Percentiles rank a stretch among this genome's conserved stretches.
phyloP scores from a whole-genome alignment of 2,888 invertebrate genomes.

The Malthinus seriepunctatus region DNA sequence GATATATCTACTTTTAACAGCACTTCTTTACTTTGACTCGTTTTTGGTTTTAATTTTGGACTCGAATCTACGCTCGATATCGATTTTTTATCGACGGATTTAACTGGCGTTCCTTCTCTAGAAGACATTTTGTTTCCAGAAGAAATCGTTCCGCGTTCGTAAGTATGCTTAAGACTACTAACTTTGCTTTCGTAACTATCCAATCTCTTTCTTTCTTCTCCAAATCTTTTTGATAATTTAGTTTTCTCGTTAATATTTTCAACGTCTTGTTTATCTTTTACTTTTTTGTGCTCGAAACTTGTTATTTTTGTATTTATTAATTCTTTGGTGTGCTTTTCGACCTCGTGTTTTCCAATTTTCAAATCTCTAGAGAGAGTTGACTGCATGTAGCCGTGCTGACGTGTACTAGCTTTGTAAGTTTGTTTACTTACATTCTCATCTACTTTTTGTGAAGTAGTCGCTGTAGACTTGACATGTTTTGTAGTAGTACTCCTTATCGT shows the following conservation, averaged over 20 bases:
- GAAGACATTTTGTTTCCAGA: constrained; percentile 39
- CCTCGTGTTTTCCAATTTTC: constrained; percentile 53
- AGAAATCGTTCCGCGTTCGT: constrained; percentile 39
- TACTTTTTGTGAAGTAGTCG: not conserved
- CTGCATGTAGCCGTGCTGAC: constrained; percentile 61
- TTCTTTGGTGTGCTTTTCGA: constrained; percentile 27
- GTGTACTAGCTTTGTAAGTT: not conserved
- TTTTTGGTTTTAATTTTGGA: constrained; percentile 6
- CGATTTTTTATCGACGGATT: constrained; percentile 14
- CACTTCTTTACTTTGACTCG: not conserved
- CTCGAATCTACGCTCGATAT: not conserved
- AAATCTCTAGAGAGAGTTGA: constrained; percentile 62
- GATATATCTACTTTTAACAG: constrained; percentile 15
- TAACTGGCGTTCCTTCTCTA: constrained; percentile 33
- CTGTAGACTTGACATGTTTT: not conserved
- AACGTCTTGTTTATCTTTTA: constrained; percentile 47
- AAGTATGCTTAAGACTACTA: constrained; percentile 25
- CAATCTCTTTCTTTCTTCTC: not conserved
- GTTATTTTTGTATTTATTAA: constrained; percentile 27
- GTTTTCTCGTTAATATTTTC: constrained; percentile 38
- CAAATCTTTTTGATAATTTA: not conserved
- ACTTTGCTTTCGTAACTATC: constrained; percentile 8
- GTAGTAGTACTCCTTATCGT: not conserved
- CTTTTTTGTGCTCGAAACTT: constrained; percentile 23
- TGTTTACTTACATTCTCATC: not conserved